Percentiles rank a stretch among this genome's conserved stretches.
These are phyloP conservation scores for Drosophila lini DNA, from an alignment of 1,140 invertebrate species.

Conservation along the genomic window DNA sequence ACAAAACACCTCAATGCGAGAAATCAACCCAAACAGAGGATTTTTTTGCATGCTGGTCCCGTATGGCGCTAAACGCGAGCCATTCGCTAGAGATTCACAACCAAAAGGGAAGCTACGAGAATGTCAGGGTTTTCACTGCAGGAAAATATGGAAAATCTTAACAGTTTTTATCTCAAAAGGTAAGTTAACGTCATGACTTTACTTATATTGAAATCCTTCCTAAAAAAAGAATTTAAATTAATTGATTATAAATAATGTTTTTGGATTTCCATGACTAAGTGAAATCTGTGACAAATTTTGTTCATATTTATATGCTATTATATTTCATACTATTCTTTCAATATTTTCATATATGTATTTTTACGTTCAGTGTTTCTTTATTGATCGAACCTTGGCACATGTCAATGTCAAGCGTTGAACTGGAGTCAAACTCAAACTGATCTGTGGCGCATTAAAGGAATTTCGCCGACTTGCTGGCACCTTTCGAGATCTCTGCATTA, in stretches of 20 bases:
- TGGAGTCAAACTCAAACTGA: neutral
- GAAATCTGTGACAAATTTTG: too few relatives aligned
- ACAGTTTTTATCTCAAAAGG: neutral
- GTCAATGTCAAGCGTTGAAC: conserved; percentile 77
- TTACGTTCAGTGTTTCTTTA: neutral
- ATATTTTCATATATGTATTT: neutral
- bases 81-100: conserved; percentile 30
- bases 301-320: too few relatives aligned
- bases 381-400: conserved; percentile 61
- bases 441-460: conserved; percentile 67
- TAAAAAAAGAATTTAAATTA: too few relatives aligned
- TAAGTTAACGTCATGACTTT: neutral
- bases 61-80: conserved; percentile 69
- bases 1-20: conserved; percentile 59
- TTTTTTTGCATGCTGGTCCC: conserved; percentile 66
- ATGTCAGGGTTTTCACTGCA: neutral
- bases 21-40: conserved; percentile 45
- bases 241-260: too few relatives aligned
- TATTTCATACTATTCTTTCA: too few relatives aligned
- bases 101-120: neutral
- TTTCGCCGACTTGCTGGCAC: conserved; percentile 75
- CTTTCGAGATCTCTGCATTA: conserved; percentile 66
- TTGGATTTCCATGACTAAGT: too few relatives aligned
- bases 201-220: accelerated
- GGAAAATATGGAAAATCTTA: neutral